These are phyloP conservation scores for Sebastes fasciatus DNA, from an alignment of 2,113 vertebrate genomes.

Conservation along the genomic window DNA sequence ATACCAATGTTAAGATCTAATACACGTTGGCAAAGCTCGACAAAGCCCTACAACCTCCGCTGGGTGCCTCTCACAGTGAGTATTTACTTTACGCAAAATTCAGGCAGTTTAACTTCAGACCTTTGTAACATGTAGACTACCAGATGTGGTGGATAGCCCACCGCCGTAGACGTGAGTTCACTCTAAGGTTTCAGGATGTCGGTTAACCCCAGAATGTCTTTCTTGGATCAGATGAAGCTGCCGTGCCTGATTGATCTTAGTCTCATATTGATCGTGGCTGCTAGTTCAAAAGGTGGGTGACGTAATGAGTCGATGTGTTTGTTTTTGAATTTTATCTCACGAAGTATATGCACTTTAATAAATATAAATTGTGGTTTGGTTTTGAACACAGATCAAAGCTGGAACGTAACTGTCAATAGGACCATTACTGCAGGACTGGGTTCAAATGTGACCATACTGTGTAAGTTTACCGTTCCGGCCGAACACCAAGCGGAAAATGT, in stretches of 20 bases:
- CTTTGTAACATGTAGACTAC: not conserved
- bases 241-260: conserved; percentile 31
- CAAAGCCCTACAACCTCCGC: not conserved
- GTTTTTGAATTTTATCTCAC: not conserved
- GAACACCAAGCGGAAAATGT: fast-evolving
- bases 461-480: not conserved
- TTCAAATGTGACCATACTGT: conserved; percentile 13
- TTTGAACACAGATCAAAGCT: conserved; percentile 3
- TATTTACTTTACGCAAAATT: conserved; percentile 8
- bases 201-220: conserved; percentile 4
- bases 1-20: not conserved
- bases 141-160: not conserved
- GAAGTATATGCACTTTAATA: not conserved
- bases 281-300: conserved; percentile 52
- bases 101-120: not conserved
- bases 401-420: not conserved
- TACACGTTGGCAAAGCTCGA: not conserved
- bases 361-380: conserved; percentile 1
- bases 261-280: conserved; percentile 42
- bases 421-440: fast-evolving
- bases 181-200: not conserved
- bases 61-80: conserved; percentile 42
- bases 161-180: too few species aligned
- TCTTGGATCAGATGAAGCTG: conserved; percentile 53
- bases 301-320: not conserved